phyloP scores from a whole-genome alignment of 2,888 invertebrate genomes.

The Sphaerophoria taeniata region DNA sequence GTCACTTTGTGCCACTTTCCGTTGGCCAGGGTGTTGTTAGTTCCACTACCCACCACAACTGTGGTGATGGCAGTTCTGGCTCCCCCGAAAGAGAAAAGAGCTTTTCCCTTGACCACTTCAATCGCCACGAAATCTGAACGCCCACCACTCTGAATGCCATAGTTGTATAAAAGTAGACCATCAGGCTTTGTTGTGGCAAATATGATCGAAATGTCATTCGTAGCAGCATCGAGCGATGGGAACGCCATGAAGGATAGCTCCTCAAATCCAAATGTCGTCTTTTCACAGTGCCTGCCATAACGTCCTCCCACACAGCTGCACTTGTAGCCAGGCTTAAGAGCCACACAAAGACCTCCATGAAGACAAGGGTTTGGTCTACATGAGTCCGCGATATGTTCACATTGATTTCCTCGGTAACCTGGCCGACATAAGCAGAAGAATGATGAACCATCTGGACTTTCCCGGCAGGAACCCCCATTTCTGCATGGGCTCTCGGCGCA shows the following conservation, averaged over 20 bases:
- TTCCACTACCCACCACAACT: slow-evolving; percentile 85
- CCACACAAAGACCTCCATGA: slow-evolving; percentile 94
- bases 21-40: slow-evolving; percentile 87
- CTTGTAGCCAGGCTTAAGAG: slow-evolving; percentile 93
- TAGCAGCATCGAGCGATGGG: slow-evolving; percentile 92
- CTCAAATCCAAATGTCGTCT: slow-evolving; percentile 94
- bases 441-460: slow-evolving; percentile 92
- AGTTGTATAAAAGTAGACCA: slow-evolving; percentile 95
- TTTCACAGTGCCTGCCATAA: slow-evolving; percentile 95
- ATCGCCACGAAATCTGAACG: slow-evolving; percentile 96
- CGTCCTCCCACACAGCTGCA: slow-evolving; percentile 94
- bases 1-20: slow-evolving; percentile 96
- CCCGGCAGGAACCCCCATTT: slow-evolving; percentile 96
- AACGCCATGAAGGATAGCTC: slow-evolving; percentile 96
- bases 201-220: slow-evolving; percentile 95
- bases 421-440: slow-evolving; percentile 96
- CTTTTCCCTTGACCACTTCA: slow-evolving; percentile 92
- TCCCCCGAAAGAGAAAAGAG: slow-evolving; percentile 95
- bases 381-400: slow-evolving; percentile 94
- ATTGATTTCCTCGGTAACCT: slow-evolving; percentile 95
- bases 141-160: slow-evolving; percentile 93
- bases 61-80: slow-evolving; percentile 94
- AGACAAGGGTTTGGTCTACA: slow-evolving; percentile 97
- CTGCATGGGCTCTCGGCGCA: slow-evolving; percentile 94
- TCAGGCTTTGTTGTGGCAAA: slow-evolving; percentile 95